Base-by-base conservation (phyloP, 2,888 invertebrate genomes). In the Ephialtes manifestator region DNA sequence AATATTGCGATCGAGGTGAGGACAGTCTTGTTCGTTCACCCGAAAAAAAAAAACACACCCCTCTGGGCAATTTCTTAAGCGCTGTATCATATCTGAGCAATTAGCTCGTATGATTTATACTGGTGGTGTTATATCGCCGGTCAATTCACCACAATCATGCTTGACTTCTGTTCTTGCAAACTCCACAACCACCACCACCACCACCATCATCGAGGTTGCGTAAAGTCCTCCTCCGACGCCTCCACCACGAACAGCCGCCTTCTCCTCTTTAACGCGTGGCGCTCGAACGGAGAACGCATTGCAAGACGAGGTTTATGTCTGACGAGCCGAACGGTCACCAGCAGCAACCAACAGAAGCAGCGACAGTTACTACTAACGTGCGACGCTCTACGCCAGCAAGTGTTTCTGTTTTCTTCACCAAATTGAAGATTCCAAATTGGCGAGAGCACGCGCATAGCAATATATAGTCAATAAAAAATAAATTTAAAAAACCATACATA, bases 241-340 rank as follows among this genome's bases (percentile, higher is more conserved):
- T 81, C 86, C 86, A 84, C 86, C 86, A 83, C 82, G 75, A n/a
- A 78, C 53, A 75, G 60, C 74, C 83, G 77, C 75, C 83, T 81
- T 87, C 81, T 86, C 86, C 84, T 87, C 87, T 89, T 88, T 87
- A 88, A 85, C 87, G 84, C 88, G 86, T 85, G 88, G 81, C 88
- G 85, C 87, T 86, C 70, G 86, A 72, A 83, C 85, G 85, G 85
- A 72, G 83, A 88, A 87, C 88, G 78, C 88, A 86, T 88, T 87
- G 83, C 88, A 87, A 87, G 84, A 86, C 71, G 82, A 83, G 86
- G 84, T 86, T 87, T 80, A 86, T 86, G 86, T 79, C 82, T 77
- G 87, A 86, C 82, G 71, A 85, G 85, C 84, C 85, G 81, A 80
- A 80, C 80, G 80, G 72, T 72, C 80, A 80, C 80, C 67, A 80